Base-by-base conservation (phyloP, 2,888 invertebrate genomes). In the Drosophila emarginata region DNA sequence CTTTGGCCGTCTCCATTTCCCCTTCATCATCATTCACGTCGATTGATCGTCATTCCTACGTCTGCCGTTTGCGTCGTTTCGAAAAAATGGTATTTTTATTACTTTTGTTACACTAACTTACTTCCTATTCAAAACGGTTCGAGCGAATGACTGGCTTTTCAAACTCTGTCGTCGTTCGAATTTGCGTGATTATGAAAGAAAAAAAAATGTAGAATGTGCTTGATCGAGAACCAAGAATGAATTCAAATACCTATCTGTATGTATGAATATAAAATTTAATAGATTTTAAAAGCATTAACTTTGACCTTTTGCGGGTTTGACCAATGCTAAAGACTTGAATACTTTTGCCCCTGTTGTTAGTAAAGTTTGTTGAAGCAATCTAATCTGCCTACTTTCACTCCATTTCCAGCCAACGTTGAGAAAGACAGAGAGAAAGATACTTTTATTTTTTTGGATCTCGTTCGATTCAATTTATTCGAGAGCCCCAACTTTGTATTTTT, bases 361-460 rank as follows among this genome's bases (percentile, higher is more conserved):
- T 45, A 18, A 45, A 11, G 45, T 45, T 45, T 45, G 45, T 45
- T 45, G n/a, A 26, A 64, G 71, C 50, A 39, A 77, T 87, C 90
- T 89, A 89, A 90, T 89, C 90, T 89, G 88, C 89, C 86, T 89
- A 89, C 90, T 90, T 89, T 89, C 89, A 89, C 89, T 89, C 86
- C 90, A 89, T 82, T 80, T 88, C 76, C 82, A 85, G 85, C 77
- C 87, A 77, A 67, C 78, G 64, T 52, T 76, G 67, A 61, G 67
- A 45, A 45, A 45, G 45, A 45, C 18, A 45, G 18, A 45, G 45
- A 45, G 45, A 45, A 21, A 45, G 21, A 45, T 18, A 45, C 12
- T 50, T 60, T 37, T 62, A 63, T 59, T 67, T 79, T 71, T 73
- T 65, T 71, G 76, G 83, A 88, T 88, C 87, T 80, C 73, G 77